Conservation (phyloP, 2,797 vertebrate genomes). For the Brachymystax lenok region DNA sequence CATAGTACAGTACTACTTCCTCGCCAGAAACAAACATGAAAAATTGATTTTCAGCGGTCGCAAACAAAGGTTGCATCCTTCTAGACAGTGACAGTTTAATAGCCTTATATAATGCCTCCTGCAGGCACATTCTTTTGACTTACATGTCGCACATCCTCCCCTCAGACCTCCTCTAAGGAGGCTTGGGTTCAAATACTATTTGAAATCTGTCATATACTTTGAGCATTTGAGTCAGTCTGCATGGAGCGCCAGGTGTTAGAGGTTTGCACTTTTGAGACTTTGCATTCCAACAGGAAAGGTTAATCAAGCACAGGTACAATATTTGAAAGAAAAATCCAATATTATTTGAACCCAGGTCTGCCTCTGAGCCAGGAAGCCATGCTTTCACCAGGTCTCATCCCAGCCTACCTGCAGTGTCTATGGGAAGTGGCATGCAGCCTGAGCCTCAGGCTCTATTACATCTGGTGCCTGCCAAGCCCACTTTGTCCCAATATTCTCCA, state of each 20-base stretch:
- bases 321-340: background rate
- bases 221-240: conserved; percentile 20
- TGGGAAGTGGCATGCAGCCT: conserved; percentile 67
- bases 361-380: background rate
- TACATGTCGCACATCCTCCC: conserved; percentile 46
- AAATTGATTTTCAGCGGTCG: conserved; percentile 71
- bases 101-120: conserved; percentile 82
- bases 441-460: conserved; percentile 62
- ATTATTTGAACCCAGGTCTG: background rate
- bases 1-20: conserved; percentile 10
- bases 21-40: conserved; percentile 68
- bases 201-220: background rate
- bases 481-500: conserved; percentile 51
- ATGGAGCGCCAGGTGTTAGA: background rate
- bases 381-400: conserved; percentile 23
- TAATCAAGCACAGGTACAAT: background rate
- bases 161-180: conserved; percentile 23
- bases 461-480: conserved; percentile 64
- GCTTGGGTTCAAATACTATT: conserved; percentile 17
- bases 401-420: conserved; percentile 55
- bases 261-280: background rate
- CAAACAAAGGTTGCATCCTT: conserved; percentile 74
- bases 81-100: conserved; percentile 79
- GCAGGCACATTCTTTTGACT: conserved; percentile 75
- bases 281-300: background rate